Base-by-base conservation (phyloP, 2,113 vertebrate species). In the Arvicanthis niloticus region DNA sequence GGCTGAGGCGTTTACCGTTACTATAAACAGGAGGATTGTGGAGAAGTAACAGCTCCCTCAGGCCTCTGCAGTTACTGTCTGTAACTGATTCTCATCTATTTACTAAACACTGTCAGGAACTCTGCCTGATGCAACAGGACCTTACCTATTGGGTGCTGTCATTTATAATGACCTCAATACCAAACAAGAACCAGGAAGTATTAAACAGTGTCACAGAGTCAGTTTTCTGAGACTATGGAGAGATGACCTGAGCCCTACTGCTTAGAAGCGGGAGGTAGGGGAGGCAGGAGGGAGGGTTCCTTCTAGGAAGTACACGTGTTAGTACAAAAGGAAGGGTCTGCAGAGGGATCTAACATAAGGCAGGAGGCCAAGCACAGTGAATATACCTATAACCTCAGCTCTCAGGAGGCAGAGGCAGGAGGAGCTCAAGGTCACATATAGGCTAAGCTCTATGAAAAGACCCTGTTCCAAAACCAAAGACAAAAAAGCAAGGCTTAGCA, bases 41-140 rank as follows among this genome's bases (percentile, higher is more conserved):
- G 92, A 97, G 65, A 42, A 85, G 34, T 81, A 91, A 93, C 88
- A 82, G 94, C 76, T 88, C 81, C 89, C 85, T 67, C 0, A 0
- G 85, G 65, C 40, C 37, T 90, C 84, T 77, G 84, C 68, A 85
- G 42, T 42, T 56, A 76, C 68, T 21, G 42, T 31, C 81, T 72
- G 81, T 94, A 95, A 95, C 93, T 97, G 91, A 95, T 96, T 94
- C 87, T 92, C 65, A 48, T 92, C 81, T 77, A 89, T 94, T 97
- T 97, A 95, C 92, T 73, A 96, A 97, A 95, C 42, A 89, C 92
- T 95, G 86, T 96, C 95, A 94, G 88, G 92, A 92, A 70, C 67
- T 77, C 91, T 51, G 81, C 26, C 76, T 92, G 88, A 81, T 91
- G 90, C 45, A 82, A 78, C 8, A 89, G 81, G 73, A 65, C 42